Conservation (phyloP, 2,888 invertebrate species). For the Carcina quercana region DNA sequence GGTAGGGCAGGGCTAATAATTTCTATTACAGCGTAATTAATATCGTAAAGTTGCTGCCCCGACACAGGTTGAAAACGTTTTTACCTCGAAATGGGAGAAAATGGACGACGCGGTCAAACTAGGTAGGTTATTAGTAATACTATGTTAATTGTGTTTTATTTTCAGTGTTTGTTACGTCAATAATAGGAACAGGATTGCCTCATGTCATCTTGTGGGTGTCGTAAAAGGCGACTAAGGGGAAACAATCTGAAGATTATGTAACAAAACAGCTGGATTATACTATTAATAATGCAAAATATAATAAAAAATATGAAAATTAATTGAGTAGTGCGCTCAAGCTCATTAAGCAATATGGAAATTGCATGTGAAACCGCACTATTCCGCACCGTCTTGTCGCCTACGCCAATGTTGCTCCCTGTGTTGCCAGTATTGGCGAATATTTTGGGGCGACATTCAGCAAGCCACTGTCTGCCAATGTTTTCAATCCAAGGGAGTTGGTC, state of each 20-base stretch:
- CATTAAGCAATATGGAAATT: no score
- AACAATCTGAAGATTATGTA: not conserved
- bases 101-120: slow-evolving; percentile 88
- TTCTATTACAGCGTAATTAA: slow-evolving; percentile 68
- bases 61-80: slow-evolving; percentile 66
- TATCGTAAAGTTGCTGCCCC: slow-evolving; percentile 54
- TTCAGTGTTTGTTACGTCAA: not conserved
- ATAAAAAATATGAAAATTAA: no score
- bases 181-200: slow-evolving; percentile 1
- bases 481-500: no score
- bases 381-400: no score
- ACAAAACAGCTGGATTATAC: not conserved
- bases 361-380: no score
- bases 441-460: no score
- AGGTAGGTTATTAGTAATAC: slow-evolving; percentile 78
- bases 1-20: slow-evolving; percentile 54
- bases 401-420: no score
- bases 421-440: no score
- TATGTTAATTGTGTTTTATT: slow-evolving; percentile 2
- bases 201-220: not conserved
- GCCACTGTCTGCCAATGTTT: no score
- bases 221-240: not conserved
- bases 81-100: slow-evolving; percentile 87
- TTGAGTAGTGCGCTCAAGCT: no score
- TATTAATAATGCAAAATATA: not conserved